A percentile compares a stretch with the other conserved stretches of the same genome.
phyloP scores from a whole-genome alignment of 2,888 invertebrate species.

The Cyrtodaria siliqua region DNA sequence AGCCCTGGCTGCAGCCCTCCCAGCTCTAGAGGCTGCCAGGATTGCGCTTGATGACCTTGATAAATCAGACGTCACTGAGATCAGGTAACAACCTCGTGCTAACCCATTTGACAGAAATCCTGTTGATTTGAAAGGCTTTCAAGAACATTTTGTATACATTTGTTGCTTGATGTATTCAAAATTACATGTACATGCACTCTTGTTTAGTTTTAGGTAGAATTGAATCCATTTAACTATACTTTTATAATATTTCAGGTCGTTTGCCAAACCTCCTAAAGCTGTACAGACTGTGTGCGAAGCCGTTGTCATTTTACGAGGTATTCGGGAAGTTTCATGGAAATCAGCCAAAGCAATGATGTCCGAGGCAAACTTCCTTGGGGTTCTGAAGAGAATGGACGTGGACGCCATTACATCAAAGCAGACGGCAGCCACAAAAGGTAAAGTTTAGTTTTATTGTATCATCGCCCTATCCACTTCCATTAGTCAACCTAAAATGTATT shows the following conservation, averaged over 20 bases:
- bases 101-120: too few relatives aligned
- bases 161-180: too few relatives aligned
- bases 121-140: too few relatives aligned
- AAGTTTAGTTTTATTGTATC: too few relatives aligned
- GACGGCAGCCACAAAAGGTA: constrained; percentile 84
- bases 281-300: constrained; percentile 96
- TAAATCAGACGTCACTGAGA: constrained; percentile 96
- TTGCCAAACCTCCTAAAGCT: constrained; percentile 95
- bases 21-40: constrained; percentile 93
- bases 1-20: constrained; percentile 93
- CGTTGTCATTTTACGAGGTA: constrained; percentile 93
- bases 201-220: too few relatives aligned
- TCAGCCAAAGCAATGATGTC: constrained; percentile 97
- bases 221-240: too few relatives aligned
- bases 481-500: too few relatives aligned
- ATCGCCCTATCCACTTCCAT: too few relatives aligned
- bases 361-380: constrained; percentile 93
- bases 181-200: too few relatives aligned
- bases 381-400: constrained; percentile 94
- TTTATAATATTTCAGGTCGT: constrained; percentile 88
- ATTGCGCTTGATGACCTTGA: constrained; percentile 93
- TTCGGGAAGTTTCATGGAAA: constrained; percentile 96
- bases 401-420: constrained; percentile 85
- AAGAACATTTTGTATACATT: too few relatives aligned
- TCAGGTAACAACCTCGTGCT: constrained; percentile 87